Evolutionary conservation across 1,140 invertebrate species (phyloP).

Genomic region (Apis dorsata): DNA sequence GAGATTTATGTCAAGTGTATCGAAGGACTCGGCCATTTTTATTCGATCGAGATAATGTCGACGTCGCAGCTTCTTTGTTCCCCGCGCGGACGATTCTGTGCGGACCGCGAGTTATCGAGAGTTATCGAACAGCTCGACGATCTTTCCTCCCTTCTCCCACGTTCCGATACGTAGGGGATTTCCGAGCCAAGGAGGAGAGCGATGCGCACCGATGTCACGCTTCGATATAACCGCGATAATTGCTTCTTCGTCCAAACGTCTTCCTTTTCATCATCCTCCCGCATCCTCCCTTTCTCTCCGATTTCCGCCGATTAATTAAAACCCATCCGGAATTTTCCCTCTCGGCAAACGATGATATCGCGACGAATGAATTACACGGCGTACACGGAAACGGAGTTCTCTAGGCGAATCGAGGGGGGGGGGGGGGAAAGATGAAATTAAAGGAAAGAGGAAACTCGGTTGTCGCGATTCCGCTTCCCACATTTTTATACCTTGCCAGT

Average conservation of each 20-base stretch:
- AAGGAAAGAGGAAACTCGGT: background rate
- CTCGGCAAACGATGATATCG: background rate
- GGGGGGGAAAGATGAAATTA: background rate
- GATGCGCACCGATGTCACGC: conserved; percentile 22
- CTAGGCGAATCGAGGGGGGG: background rate
- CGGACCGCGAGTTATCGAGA: conserved; percentile 30
- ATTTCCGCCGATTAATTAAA: conserved; percentile 22
- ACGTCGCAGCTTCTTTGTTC: conserved; percentile 53
- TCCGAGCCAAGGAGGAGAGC: conserved; percentile 4
- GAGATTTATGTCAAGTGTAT: conserved; percentile 69
- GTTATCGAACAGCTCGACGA: conserved; percentile 25
- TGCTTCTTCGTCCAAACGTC: conserved; percentile 3
- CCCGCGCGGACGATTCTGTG: conserved; percentile 33
- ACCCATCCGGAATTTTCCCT: background rate
- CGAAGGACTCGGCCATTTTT: conserved; percentile 53
- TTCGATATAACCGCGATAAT: conserved; percentile 31
- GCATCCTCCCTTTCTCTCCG: background rate
- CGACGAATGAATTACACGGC: background rate
- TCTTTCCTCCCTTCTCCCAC: background rate
- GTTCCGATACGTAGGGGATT: background rate
- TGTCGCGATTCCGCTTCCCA: background rate
- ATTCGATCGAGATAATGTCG: conserved; percentile 64
- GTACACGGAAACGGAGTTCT: background rate
- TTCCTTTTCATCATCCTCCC: background rate
- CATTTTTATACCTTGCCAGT: background rate